phyloP scores from a whole-genome alignment of 2,888 invertebrate genomes.

The Sinentomon sp. region DNA sequence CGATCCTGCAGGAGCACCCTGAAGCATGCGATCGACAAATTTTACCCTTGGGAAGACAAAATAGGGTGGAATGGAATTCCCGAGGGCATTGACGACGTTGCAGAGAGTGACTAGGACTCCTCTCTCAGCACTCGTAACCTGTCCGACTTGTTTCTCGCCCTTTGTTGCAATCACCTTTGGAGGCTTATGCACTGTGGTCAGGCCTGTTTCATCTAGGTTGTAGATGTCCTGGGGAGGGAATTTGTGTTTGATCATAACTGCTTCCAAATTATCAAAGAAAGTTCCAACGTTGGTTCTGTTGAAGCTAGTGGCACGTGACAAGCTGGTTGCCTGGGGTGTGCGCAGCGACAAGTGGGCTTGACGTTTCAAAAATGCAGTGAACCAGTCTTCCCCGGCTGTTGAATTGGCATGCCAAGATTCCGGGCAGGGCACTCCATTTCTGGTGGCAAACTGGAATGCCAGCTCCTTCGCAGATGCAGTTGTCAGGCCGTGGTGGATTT shows the following conservation, averaged over 20 bases:
- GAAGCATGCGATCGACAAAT: slow-evolving; percentile 18
- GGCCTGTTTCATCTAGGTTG: slow-evolving; percentile 21
- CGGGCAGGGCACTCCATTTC: slow-evolving; percentile 11
- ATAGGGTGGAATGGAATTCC: slow-evolving; percentile 19
- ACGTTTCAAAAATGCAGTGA: background rate
- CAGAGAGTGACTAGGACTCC: slow-evolving; percentile 18
- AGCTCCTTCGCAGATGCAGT: background rate
- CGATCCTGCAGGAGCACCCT: slow-evolving; percentile 19
- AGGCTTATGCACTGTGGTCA: slow-evolving; percentile 21
- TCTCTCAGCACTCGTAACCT: slow-evolving; percentile 20
- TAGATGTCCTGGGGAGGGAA: slow-evolving; percentile 16
- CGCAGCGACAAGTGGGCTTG: background rate
- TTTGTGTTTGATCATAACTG: slow-evolving; percentile 1
- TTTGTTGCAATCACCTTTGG: slow-evolving; percentile 19
- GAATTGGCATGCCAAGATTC: background rate
- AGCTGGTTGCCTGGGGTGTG: slow-evolving; percentile 1
- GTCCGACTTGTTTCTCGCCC: slow-evolving; percentile 20
- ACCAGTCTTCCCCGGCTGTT: background rate
- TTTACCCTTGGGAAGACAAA: slow-evolving; percentile 20
- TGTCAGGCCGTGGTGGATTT: background rate
- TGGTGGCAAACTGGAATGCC: slow-evolving; percentile 13
- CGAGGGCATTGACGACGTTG: slow-evolving; percentile 19
- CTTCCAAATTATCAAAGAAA: slow-evolving; percentile 8
- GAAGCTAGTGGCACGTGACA: slow-evolving; percentile 1
- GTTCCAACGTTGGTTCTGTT: background rate